Percentiles rank a stretch among this genome's conserved stretches.
Evolutionary conservation across 2,113 vertebrate genomes (phyloP).

Genomic region (Pyrgilauda ruficollis): DNA sequence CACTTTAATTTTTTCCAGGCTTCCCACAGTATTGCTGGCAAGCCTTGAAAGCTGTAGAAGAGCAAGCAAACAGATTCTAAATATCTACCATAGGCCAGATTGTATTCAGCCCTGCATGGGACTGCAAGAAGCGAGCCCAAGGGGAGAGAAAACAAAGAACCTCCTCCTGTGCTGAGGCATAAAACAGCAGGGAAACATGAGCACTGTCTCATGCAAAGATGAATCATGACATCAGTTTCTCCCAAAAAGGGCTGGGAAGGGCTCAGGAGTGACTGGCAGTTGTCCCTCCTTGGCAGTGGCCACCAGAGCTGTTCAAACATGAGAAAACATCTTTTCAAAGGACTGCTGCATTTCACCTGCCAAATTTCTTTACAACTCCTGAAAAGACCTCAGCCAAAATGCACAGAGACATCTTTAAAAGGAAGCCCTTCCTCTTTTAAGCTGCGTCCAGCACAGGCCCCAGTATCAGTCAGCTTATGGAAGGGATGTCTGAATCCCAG

Average conservation of each 20-base stretch:
- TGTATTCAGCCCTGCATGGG: constrained; percentile 38
- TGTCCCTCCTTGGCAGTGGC: not conserved
- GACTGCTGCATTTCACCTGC: not conserved
- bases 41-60: constrained; percentile 43
- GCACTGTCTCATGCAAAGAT: constrained; percentile 25
- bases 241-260: constrained; percentile 3
- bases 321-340: not conserved
- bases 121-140: not conserved
- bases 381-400: not conserved
- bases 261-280: constrained; percentile 5
- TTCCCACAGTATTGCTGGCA: constrained; percentile 58
- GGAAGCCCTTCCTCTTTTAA: not conserved
- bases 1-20: constrained; percentile 62
- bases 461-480: rapidly evolving
- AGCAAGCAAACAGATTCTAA: constrained; percentile 52
- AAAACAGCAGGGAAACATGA: constrained; percentile 51
- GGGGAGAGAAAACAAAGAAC: constrained; percentile 48
- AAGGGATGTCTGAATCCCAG: not conserved
- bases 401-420: not conserved
- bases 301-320: not conserved
- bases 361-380: not conserved
- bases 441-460: not conserved
- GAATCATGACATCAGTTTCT: constrained; percentile 37
- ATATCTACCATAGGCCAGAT: constrained; percentile 27
- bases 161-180: constrained; percentile 31